A percentile compares a stretch with the other conserved stretches of the same genome.
These are phyloP conservation scores for Zygaena filipendulae DNA, from an alignment of 2,888 invertebrate species.

Conservation along the genomic window DNA sequence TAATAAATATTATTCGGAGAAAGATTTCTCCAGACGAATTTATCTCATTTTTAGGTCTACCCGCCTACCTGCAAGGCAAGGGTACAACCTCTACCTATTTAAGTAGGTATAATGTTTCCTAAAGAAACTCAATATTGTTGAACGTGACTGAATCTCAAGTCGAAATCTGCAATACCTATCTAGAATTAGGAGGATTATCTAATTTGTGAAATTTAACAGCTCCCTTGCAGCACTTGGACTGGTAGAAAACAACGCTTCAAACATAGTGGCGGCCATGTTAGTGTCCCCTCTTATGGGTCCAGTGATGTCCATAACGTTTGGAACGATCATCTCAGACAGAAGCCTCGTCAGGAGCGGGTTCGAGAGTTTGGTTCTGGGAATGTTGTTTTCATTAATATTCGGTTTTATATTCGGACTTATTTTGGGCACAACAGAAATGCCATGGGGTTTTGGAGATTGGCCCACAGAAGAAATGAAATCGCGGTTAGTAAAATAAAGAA, in stretches of 20 bases:
- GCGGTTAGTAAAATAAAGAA: conserved; percentile 69
- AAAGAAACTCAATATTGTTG: no score
- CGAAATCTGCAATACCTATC: no score
- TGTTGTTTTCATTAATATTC: conserved; percentile 78
- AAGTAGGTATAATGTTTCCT: no score
- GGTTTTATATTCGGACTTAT: conserved; percentile 85
- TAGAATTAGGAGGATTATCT: no score
- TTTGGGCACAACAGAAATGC: conserved; percentile 78
- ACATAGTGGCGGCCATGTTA: conserved; percentile 81
- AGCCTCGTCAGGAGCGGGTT: conserved; percentile 77
- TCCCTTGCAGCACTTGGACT: conserved; percentile 85
- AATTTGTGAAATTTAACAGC: conserved; percentile 44
- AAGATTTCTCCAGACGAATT: no score
- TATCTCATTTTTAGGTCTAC: no score
- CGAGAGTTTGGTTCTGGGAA: conserved; percentile 74
- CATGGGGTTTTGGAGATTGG: conserved; percentile 81
- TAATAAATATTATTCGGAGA: no score
- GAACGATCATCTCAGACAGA: conserved; percentile 80
- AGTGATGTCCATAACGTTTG: conserved; percentile 89
- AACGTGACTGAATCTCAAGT: no score
- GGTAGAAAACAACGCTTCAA: conserved; percentile 85
- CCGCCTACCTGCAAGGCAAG: no score
- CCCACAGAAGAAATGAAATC: conserved; percentile 84
- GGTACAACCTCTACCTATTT: no score
- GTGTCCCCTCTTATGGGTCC: conserved; percentile 85